Evolutionary conservation across 2,113 vertebrate genomes (phyloP).

Genomic region (Sinocyclocheilus anshuiensis): DNA sequence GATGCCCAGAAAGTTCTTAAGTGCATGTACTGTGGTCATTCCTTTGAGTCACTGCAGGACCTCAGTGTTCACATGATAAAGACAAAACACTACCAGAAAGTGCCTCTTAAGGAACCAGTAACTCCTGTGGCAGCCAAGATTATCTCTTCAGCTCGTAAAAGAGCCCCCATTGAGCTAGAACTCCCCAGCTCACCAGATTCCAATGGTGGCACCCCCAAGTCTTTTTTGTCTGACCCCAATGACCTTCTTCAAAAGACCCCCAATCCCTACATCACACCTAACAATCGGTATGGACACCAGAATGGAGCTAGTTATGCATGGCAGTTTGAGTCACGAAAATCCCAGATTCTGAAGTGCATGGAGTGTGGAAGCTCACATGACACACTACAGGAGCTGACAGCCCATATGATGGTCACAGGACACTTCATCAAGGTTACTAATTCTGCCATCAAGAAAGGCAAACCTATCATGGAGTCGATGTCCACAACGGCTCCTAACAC

Average conservation of each 20-base stretch:
- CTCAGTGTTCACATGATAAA: slow-evolving; percentile 99
- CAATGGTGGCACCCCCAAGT: slow-evolving; percentile 88
- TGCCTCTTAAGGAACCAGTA: slow-evolving; percentile 99
- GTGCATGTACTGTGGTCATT: slow-evolving; percentile 99
- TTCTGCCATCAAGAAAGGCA: slow-evolving; percentile 98
- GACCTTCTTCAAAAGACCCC: slow-evolving; percentile 88
- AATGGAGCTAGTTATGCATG: slow-evolving; percentile 98
- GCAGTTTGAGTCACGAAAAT: slow-evolving; percentile 98
- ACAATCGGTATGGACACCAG: slow-evolving; percentile 97
- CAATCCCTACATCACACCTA: slow-evolving; percentile 94
- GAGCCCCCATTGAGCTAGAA: slow-evolving; percentile 88
- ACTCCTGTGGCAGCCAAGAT: slow-evolving; percentile 95
- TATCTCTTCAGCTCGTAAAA: slow-evolving; percentile 89
- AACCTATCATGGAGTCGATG: slow-evolving; percentile 88
- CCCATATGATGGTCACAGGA: slow-evolving; percentile 99
- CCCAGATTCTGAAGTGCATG: slow-evolving; percentile 99
- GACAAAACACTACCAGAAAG: slow-evolving; percentile 99
- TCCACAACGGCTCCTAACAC: slow-evolving; percentile 73
- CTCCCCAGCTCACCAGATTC: slow-evolving; percentile 96
- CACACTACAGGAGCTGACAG: slow-evolving; percentile 94
- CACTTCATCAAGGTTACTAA: slow-evolving; percentile 99
- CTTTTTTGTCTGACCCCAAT: slow-evolving; percentile 76
- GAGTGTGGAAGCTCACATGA: slow-evolving; percentile 98
- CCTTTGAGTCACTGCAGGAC: slow-evolving; percentile 98
- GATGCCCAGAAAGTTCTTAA: slow-evolving; percentile 98